Evolutionary conservation across 1,140 invertebrate genomes (phyloP).

Genomic region (Acyrthosiphon pisum): DNA sequence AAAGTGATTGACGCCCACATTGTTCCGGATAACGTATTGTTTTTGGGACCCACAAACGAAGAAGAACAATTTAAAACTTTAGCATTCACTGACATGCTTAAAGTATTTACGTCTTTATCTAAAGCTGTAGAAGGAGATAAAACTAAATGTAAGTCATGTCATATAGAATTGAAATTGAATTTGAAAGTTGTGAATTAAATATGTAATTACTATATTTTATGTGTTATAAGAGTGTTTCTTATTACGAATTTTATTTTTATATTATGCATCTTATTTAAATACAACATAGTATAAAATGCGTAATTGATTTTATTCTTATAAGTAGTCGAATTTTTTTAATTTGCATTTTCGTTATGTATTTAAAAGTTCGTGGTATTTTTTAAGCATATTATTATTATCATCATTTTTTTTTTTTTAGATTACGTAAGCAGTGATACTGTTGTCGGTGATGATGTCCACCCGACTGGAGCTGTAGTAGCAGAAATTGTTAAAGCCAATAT

Average conservation of each 20-base stretch:
- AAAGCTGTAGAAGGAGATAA: slow-evolving; percentile 37
- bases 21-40: slow-evolving; percentile 85
- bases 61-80: slow-evolving; percentile 76
- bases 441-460: slow-evolving; percentile 76
- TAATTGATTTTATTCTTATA: not conserved
- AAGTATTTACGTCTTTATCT: slow-evolving; percentile 78
- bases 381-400: not conserved
- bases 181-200: not conserved
- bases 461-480: slow-evolving; percentile 81
- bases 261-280: not conserved
- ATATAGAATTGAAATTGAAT: not conserved
- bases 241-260: not conserved
- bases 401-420: slow-evolving; percentile 67
- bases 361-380: not conserved
- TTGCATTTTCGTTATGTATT: not conserved
- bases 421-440: slow-evolving; percentile 88
- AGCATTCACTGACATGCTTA: slow-evolving; percentile 81
- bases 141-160: slow-evolving; percentile 41
- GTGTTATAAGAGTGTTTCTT: not conserved
- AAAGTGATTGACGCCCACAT: slow-evolving; percentile 90
- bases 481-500: slow-evolving; percentile 91
- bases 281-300: not conserved
- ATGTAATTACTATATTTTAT: not conserved
- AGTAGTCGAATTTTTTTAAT: not conserved
- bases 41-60: slow-evolving; percentile 79